Base-by-base conservation (phyloP, 2,797 vertebrate genomes). In the Clarias fuscus region DNA sequence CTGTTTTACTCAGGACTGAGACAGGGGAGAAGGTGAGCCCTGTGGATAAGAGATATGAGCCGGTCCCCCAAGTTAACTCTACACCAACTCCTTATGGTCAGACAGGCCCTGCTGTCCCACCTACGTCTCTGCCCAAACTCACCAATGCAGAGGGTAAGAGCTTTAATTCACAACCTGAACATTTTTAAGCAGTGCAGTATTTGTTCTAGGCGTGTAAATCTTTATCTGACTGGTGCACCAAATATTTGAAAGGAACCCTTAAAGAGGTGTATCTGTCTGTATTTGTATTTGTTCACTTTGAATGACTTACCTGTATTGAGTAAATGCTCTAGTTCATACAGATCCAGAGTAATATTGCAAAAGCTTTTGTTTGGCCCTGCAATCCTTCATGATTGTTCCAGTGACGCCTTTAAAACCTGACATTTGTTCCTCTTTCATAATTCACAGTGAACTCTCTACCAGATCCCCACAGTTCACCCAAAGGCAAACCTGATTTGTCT, bases 21-120 rank as follows among this genome's bases (percentile, higher is more conserved):
- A 91, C 95, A 18, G 53, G 91, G 84, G 98, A 99, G 82, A 97
- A 97, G 88, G 92, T 96, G 40, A 96, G 95, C 86, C 95, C 94
- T 43, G 95, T 94, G 81, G 98, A 99, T 84, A 99, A 98, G 90
- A 94, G 96, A 89, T 98, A 96, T 7, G 98, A 99, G 62, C 93
- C 96, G 0, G 59, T 95, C 73, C 92, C 96, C 85, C 96, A 96
- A 84, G 95, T 97, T 86, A 96, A 96, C 61, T 95, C 97, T 1
- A 94, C 97, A 7, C 91, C 95, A 0, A 93, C 96, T 4, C 98
- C 97, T 91, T 98, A 98, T 11, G 95, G 95, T 7, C 97, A 97
- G 4, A 93, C 96, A 0, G 84, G 86, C 43, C 95, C 96, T 33
- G 91, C 94, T 0, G 90, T 96, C 48, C 93, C 96, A 40, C 96